Evolutionary conservation across 2,797 vertebrate genomes (phyloP), one percentile per base, ranked within the genome.

Genomic region (Labeo calbasu): DNA sequence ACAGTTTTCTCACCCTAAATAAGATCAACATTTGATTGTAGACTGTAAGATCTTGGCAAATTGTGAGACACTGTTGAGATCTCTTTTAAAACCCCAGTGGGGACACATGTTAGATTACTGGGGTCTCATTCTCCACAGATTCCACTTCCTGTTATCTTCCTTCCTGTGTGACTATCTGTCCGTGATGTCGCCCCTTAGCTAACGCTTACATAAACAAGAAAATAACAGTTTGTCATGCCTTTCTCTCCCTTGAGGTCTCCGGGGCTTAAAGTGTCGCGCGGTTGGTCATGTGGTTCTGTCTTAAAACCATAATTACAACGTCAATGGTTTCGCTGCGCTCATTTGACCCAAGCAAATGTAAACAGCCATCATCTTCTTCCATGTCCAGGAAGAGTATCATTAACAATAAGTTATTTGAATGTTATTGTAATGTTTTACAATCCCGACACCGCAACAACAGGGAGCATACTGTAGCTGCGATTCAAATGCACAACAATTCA

Each of bases 401-500:
- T 70, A 77, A 70, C 82, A 50, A 77, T n/a, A 57, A 73, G 48
- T 90, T 89, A 89, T 91, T 87, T 82, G 76, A 82, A 65, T 19
- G 69, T 89, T 88, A 88, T 91, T 92, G 86, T 85, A 77, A 73
- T 83, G 83, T 88, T 80, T 90, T 85, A 85, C 48, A 82, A 90
- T 83, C 89, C 50, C 65, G 73, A 82, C 87, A 90, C 91, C 92
- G 90, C 91, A 92, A 91, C 90, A 92, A 91, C 90, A 91, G 89
- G 89, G 79, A 78, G 82, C 77, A 83, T 87, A 46, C 43, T 46
- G 43, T 46, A 85, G 84, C 77, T 61, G 84, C 53, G 71, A 28
- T 80, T 88, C 81, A 57, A 75, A 87, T 77, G 84, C 77, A 77
- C 81, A 91, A 93, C 91, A 93, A 92, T 93, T 88, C 88, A 86